phyloP scores from a whole-genome alignment of 2,113 vertebrate species.

The Menidia beryllina region DNA sequence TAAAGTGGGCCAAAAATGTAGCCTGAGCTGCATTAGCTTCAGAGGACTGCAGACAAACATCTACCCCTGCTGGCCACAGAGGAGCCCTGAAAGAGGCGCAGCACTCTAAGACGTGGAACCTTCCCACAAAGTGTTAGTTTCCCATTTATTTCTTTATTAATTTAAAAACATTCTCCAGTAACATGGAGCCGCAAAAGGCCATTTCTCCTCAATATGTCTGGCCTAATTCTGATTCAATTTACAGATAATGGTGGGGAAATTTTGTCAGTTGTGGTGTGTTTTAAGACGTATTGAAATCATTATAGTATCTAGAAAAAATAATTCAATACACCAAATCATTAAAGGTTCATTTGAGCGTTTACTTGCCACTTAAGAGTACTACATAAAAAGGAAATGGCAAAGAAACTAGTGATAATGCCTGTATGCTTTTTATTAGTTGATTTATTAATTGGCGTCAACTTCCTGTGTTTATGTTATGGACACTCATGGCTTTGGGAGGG shows the following conservation, averaged over 20 bases:
- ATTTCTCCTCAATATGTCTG: not conserved
- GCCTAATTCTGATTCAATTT: not conserved
- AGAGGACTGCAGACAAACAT: slow-evolving; percentile 43
- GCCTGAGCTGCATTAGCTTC: not conserved
- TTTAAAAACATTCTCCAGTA: not conserved
- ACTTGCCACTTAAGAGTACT: no score
- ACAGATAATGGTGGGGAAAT: not conserved
- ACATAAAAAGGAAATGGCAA: no score
- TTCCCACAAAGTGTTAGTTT: not conserved
- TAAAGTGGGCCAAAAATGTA: not conserved
- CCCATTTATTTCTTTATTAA: not conserved
- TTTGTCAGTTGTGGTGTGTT: no score
- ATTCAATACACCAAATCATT: no score
- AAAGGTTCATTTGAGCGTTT: no score
- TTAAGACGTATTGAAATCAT: no score
- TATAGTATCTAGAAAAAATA: no score
- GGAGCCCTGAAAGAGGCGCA: not conserved
- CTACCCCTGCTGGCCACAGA: slow-evolving; percentile 61
- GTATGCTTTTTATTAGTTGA: no score
- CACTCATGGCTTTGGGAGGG: no score
- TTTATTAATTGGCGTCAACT: no score
- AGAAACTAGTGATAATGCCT: no score
- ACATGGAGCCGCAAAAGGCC: not conserved
- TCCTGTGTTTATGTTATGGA: no score
- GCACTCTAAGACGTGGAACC: not conserved